Conservation (phyloP, 1,140 invertebrate species). For the Aphidius ervi region DNA sequence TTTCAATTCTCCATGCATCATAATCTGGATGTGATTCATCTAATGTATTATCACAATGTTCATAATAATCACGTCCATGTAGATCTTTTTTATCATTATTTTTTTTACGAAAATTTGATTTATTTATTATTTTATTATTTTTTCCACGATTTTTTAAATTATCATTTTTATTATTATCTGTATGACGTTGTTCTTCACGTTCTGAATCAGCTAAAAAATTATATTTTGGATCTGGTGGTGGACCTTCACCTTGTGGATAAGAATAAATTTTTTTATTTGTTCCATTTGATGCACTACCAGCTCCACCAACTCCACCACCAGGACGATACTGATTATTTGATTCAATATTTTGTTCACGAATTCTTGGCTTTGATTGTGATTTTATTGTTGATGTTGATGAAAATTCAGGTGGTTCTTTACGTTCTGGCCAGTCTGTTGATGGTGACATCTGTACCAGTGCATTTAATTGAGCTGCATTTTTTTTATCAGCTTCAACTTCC, state of each 20-base stretch:
- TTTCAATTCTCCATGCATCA: slow-evolving; percentile 51
- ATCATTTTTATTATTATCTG: slow-evolving; percentile 33
- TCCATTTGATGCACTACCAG: slow-evolving; percentile 24
- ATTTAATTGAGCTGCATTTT: slow-evolving; percentile 50
- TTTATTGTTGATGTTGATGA: slow-evolving; percentile 27
- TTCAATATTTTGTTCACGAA: neutral
- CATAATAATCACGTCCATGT: neutral
- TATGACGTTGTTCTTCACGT: slow-evolving; percentile 37
- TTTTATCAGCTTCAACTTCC: slow-evolving; percentile 54
- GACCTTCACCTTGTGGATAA: slow-evolving; percentile 47
- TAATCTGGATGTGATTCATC: slow-evolving; percentile 45
- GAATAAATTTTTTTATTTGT: slow-evolving; percentile 37
- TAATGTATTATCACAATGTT: slow-evolving; percentile 21
- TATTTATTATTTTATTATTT: slow-evolving; percentile 10
- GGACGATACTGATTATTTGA: neutral
- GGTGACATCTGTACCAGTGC: slow-evolving; percentile 50
- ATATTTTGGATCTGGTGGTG: slow-evolving; percentile 53
- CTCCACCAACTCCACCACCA: neutral
- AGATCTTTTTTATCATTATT: slow-evolving; percentile 35
- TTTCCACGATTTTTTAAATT: slow-evolving; percentile 37
- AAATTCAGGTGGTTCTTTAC: slow-evolving; percentile 48
- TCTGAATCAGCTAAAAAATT: slow-evolving; percentile 53
- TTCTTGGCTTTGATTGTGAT: slow-evolving; percentile 28
- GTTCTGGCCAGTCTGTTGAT: slow-evolving; percentile 45
- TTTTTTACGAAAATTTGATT: slow-evolving; percentile 30